A percentile compares a stretch with the other conserved stretches of the same genome.
Conservation (phyloP, 2,113 vertebrate species). For the Erinaceus europaeus region DNA sequence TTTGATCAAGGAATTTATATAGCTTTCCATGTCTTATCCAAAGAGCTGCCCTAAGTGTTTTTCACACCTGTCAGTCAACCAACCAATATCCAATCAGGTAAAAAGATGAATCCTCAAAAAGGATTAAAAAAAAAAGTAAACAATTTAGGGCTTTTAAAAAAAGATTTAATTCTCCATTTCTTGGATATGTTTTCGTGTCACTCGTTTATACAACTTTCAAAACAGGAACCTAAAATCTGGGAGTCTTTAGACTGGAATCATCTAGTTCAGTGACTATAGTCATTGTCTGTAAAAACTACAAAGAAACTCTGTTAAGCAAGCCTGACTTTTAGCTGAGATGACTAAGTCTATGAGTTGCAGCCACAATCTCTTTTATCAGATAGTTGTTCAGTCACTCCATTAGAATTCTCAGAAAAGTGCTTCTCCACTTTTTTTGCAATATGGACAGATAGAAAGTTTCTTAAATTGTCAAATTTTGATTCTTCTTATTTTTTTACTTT, state of each 20-base stretch:
- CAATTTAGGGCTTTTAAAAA: conserved; percentile 14
- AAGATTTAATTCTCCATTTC: background rate
- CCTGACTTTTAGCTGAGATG: no score
- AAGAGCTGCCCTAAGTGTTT: conserved; percentile 42
- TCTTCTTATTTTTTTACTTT: no score
- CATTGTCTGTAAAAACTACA: background rate
- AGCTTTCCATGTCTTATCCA: conserved; percentile 41
- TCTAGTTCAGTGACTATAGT: background rate
- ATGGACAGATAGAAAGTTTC: background rate
- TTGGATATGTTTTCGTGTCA: background rate
- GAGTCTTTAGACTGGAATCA: background rate
- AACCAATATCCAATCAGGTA: conserved; percentile 46
- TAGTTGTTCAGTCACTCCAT: background rate
- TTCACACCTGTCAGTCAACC: conserved; percentile 35
- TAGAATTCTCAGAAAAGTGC: background rate
- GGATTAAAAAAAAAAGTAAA: background rate
- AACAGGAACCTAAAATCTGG: background rate
- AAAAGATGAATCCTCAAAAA: background rate
- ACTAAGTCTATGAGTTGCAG: background rate
- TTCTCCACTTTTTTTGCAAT: background rate
- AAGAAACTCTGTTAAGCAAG: background rate
- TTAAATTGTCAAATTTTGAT: background rate
- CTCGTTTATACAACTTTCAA: conserved; percentile 14
- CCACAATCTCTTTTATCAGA: background rate
- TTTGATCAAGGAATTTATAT: conserved; percentile 54